These are phyloP conservation scores for Petroica traversi DNA, from an alignment of 2,113 vertebrate genomes.

Conservation along the genomic window DNA sequence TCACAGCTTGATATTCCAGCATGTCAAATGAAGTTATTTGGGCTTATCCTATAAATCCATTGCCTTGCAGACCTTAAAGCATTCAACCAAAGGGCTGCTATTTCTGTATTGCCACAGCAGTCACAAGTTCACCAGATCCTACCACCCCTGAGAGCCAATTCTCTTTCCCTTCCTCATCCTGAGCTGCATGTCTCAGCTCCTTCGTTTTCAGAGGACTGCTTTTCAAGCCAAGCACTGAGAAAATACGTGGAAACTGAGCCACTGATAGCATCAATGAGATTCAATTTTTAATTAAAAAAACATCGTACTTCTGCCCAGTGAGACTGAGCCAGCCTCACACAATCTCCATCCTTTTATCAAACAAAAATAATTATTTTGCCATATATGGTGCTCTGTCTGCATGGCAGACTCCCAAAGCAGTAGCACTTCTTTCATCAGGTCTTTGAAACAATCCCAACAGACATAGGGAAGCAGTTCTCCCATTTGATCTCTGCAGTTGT, in stretches of 20 bases:
- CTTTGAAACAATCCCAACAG: neutral
- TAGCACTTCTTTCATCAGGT: neutral
- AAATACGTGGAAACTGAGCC: neutral
- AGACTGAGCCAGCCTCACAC: neutral
- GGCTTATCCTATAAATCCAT: neutral
- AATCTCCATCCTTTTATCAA: neutral
- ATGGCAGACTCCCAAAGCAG: neutral
- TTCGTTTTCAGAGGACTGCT: slow-evolving; percentile 1
- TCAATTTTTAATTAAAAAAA: neutral
- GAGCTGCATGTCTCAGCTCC: neutral
- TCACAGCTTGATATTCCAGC: neutral
- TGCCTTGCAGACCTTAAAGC: neutral
- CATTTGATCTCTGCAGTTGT: neutral
- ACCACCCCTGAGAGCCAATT: neutral
- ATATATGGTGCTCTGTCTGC: neutral
- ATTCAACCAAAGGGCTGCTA: neutral
- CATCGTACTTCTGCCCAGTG: neutral
- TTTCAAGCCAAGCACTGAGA: neutral
- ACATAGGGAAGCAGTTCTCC: neutral
- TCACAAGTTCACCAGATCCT: neutral
- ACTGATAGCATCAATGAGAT: neutral
- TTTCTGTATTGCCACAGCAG: neutral
- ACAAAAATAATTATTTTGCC: neutral
- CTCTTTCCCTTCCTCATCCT: neutral
- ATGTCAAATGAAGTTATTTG: neutral